Evolutionary conservation across 2,888 invertebrate species (phyloP), one percentile per base, ranked within the genome.

Genomic region (Andrena minutula): DNA sequence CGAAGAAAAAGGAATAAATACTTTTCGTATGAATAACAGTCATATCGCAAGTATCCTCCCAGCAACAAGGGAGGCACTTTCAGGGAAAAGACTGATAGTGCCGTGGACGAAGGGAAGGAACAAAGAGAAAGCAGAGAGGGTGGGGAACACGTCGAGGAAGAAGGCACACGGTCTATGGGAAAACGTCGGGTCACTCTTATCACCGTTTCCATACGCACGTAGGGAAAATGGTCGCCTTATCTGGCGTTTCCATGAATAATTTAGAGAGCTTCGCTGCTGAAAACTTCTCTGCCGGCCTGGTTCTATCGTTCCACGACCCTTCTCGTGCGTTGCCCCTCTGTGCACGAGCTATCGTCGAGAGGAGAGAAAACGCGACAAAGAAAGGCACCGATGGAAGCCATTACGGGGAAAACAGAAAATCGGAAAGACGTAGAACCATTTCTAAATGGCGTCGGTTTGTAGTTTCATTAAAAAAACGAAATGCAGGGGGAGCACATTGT

Each of bases 221-320:
- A 88, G 83, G 81, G 85, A 88, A 88, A 88, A 88, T 82, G 86
- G 82, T 77, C 88, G 88, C 84, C 89, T 89, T 89, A 89, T 89
- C 89, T 87, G 65, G 76, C 82, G 75, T 86, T 85, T 83, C 89
- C 90, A 91, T 91, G 91, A 91, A 91, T 90, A 91, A 91, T 91
- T 91, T 90, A 90, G 88, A 86, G 86, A 88, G 81, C 85, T 86
- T 86, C 88, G 80, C 85, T 74, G 84, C 71, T 89, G 86, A 88
- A 89, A 89, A 89, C 84, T 87, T 88, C 73, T 79, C 83, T 71
- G 68, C 60, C 71, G 64, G 73, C 66, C 74, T 77, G 64, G 77
- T 83, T 76, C 80, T 75, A 73, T 80, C 68, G 61, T 51, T 63
- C n/a, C 41, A 41, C 63, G 12, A 51, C 41, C 72, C 64, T 80